A percentile compares a stretch with the other conserved stretches of the same genome.
phyloP scores from a whole-genome alignment of 1,140 invertebrate species.

The Heliconius nattereri region DNA sequence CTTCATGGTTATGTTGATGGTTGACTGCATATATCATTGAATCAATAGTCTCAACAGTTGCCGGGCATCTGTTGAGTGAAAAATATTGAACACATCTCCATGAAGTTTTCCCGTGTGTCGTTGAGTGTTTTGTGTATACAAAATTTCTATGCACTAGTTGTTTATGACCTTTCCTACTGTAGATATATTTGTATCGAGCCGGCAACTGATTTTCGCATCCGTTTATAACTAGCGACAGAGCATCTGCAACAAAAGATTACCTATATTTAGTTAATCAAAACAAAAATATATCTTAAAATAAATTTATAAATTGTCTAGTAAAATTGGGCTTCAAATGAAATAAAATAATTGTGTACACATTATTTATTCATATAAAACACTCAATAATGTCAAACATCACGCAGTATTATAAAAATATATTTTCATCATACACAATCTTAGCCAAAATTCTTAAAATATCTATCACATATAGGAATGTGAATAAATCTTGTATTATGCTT shows the following conservation, averaged over 20 bases:
- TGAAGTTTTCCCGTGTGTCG: slow-evolving; percentile 79
- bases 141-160: slow-evolving; percentile 80
- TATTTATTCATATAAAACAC: slow-evolving; percentile 50
- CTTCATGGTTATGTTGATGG: slow-evolving; percentile 79
- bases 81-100: slow-evolving; percentile 81
- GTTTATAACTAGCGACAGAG: slow-evolving; percentile 72
- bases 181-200: slow-evolving; percentile 78
- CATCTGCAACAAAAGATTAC: slow-evolving; percentile 62
- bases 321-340: slow-evolving; percentile 19
- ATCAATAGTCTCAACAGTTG: slow-evolving; percentile 78
- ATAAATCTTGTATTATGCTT: slow-evolving; percentile 19
- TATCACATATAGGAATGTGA: slow-evolving; percentile 43
- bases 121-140: slow-evolving; percentile 80
- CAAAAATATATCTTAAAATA: slow-evolving; percentile 1
- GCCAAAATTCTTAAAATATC: slow-evolving; percentile 24
- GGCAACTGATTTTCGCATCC: slow-evolving; percentile 65
- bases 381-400: slow-evolving; percentile 48
- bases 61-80: slow-evolving; percentile 77
- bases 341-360: slow-evolving; percentile 34
- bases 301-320: background rate
- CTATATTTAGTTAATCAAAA: background rate
- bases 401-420: slow-evolving; percentile 45
- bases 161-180: slow-evolving; percentile 80
- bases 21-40: slow-evolving; percentile 77
- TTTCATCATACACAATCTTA: slow-evolving; percentile 31